These are phyloP conservation scores for Labia minor DNA, from an alignment of 2,888 invertebrate genomes.

Conservation along the genomic window DNA sequence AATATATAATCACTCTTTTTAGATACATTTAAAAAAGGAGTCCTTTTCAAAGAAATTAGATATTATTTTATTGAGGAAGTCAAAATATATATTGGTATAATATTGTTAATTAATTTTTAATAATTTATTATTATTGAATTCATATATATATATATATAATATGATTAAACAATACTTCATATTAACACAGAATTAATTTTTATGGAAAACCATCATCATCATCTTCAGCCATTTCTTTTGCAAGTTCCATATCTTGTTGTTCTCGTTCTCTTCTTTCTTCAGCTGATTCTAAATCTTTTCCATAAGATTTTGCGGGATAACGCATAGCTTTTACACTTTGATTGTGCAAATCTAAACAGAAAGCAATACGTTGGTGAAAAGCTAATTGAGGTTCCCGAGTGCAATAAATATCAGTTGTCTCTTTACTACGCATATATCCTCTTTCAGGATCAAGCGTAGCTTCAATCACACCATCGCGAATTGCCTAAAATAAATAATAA, in stretches of 20 bases:
- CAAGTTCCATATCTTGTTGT: constrained; percentile 94
- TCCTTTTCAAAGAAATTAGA: no score
- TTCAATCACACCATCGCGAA: constrained; percentile 96
- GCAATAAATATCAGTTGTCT: constrained; percentile 92
- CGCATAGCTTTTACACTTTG: constrained; percentile 99
- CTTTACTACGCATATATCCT: constrained; percentile 94
- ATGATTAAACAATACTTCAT: no score
- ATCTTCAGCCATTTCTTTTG: constrained; percentile 99
- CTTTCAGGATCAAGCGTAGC: constrained; percentile 91
- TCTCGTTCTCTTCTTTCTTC: constrained; percentile 92
- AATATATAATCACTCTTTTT: no score
- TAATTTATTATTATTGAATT: no score
- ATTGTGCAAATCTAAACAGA: constrained; percentile 95
- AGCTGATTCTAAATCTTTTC: constrained; percentile 93
- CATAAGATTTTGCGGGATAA: constrained; percentile 97
- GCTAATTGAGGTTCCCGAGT: constrained; percentile 92
- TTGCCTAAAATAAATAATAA: constrained; percentile 50
- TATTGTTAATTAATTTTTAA: no score
- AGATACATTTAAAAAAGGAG: no score
- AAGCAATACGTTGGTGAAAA: constrained; percentile 93
- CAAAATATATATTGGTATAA: no score
- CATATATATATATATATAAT: no score
- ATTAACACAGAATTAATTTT: background rate
- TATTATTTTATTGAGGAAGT: no score
- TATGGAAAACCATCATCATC: constrained; percentile 63